Evolutionary conservation across 2,888 invertebrate species (phyloP).

Genomic region (Apamea sordens): DNA sequence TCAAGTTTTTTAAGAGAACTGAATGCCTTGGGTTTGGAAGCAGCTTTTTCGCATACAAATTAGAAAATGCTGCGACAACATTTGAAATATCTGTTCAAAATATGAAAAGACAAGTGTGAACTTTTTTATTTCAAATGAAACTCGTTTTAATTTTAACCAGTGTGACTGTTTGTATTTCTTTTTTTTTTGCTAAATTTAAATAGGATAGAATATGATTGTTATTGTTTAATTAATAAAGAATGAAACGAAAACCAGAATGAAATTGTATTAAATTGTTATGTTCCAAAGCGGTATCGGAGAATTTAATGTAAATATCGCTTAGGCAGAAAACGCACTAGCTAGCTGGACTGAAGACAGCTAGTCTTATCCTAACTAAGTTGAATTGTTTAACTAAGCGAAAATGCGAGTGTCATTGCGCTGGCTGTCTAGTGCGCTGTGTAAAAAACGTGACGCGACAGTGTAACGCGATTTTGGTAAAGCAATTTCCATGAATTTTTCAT

Average conservation of each 20-base stretch:
- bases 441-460: background rate
- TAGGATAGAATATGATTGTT: conserved; percentile 45
- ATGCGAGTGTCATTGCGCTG: background rate
- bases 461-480: background rate
- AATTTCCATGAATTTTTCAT: background rate
- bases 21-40: conserved; percentile 36
- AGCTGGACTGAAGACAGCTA: background rate
- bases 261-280: background rate
- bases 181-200: conserved; percentile 39
- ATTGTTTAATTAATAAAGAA: conserved; percentile 22
- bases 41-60: conserved; percentile 51
- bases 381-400: conserved; percentile 1
- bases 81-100: conserved; percentile 30
- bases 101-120: conserved; percentile 33
- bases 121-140: conserved; percentile 30
- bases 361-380: background rate
- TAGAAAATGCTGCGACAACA: conserved; percentile 43
- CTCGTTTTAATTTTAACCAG: conserved; percentile 31
- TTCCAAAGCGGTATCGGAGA: background rate
- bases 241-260: conserved; percentile 1
- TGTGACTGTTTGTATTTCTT: conserved; percentile 38
- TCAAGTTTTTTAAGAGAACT: conserved; percentile 47
- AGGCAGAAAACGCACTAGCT: conserved; percentile 8
- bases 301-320: conserved; percentile 1
- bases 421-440: conserved; percentile 32